phyloP scores from a whole-genome alignment of 2,113 vertebrate genomes.

The Amphilophus citrinellus region DNA sequence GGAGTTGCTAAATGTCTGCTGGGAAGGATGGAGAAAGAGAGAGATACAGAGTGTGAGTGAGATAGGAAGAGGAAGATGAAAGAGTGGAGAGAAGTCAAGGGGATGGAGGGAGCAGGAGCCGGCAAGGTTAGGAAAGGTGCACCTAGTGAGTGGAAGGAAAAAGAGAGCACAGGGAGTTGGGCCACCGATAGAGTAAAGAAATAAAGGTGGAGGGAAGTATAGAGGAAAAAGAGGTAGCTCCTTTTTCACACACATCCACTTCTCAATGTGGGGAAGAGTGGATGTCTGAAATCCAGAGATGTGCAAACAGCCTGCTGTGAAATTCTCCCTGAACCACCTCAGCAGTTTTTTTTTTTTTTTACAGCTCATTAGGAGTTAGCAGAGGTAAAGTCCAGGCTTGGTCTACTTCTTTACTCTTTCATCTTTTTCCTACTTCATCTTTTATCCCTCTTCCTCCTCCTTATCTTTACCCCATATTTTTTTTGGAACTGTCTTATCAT shows the following conservation, averaged over 20 bases:
- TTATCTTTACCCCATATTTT: neutral
- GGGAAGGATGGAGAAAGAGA: constrained; percentile 41
- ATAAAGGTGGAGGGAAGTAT: neutral
- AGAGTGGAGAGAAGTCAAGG: constrained; percentile 28
- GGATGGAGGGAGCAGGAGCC: constrained; percentile 46
- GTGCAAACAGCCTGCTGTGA: constrained; percentile 43
- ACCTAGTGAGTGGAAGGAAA: constrained; percentile 1
- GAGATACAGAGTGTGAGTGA: constrained; percentile 6
- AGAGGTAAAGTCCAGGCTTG: constrained; percentile 44
- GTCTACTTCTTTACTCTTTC: constrained; percentile 32
- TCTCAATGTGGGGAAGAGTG: neutral
- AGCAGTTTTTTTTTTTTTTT: constrained; percentile 34
- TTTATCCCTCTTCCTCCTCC: constrained; percentile 11
- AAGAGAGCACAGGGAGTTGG: neutral
- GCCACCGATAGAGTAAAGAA: neutral
- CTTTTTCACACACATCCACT: neutral
- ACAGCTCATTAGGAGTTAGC: constrained; percentile 51
- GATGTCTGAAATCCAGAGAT: constrained; percentile 49
- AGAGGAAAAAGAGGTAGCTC: neutral
- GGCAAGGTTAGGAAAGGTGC: constrained; percentile 49
- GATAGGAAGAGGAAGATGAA: constrained; percentile 45
- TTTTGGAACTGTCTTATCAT: neutral
- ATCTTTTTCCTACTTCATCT: constrained; percentile 24
- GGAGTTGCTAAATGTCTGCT: constrained; percentile 70
- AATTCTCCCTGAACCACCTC: constrained; percentile 34